Evolutionary conservation across 2,888 invertebrate genomes (phyloP), one percentile per base, ranked within the genome.

Genomic region (Nymphalis polychloros): DNA sequence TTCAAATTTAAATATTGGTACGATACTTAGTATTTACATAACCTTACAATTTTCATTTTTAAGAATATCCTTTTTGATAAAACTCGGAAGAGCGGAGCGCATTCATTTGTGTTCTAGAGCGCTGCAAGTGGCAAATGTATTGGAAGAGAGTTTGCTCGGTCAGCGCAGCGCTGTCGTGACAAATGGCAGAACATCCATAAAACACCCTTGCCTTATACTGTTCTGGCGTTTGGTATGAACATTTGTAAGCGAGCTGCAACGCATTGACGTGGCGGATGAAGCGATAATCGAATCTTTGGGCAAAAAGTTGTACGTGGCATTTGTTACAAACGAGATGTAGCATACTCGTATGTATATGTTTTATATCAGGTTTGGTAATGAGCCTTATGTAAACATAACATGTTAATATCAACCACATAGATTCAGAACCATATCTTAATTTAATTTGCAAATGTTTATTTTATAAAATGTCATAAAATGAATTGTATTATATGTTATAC

Each of bases 91-190:
- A 53, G 27, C 17, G 1, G 20, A 52, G 27, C 23, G 52, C 16
- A 27, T 53, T 27, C 17, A 55, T 55, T 31, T 55, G 16, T 17
- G 31, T 27, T 23, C 17, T 17, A 20, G 31, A 17, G 31, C 31
- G 23, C 27, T 27, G 53, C 31, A 17, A 8, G 31, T 8, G 27
- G 27, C 23, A 27, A 31, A 55, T 55, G 53, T 55, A 55, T 55
- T 31, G 53, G 53, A 31, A 55, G 53, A 55, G 31, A 50, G 53
- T 55, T 55, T n/a, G 53, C n/a, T 55, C 8, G 31, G 53, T 55
- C 31, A 55, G 53, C 31, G 53, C 50, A 4, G 20, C 52, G 23
- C 50, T 41, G 41, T 55, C 31, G 53, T 55, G 53, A 55, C 53
- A 55, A 55, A 55, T 17, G 53, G 27, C 31, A 23, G 53, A 27